Percentiles rank a stretch among this genome's conserved stretches.
phyloP scores from a whole-genome alignment of 2,113 vertebrate genomes.

The Rhineura floridana region DNA sequence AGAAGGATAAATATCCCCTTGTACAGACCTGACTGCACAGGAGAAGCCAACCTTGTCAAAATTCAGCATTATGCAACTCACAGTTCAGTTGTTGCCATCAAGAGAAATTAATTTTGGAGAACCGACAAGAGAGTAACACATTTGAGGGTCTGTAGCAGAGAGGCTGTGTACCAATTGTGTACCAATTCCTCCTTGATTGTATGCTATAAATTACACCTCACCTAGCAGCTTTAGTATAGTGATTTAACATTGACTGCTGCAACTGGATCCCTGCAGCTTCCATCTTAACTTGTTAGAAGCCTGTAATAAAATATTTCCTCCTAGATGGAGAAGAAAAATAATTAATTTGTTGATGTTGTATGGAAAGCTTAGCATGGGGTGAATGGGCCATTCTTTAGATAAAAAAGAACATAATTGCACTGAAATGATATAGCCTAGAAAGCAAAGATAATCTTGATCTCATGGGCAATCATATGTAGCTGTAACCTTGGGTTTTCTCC shows the following conservation, averaged over 20 bases:
- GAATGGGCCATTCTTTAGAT: background rate
- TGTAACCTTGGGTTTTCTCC: background rate
- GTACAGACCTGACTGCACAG: background rate
- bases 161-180: background rate
- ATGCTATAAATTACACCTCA: conserved; percentile 1
- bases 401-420: background rate
- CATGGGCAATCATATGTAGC: background rate
- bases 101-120: background rate
- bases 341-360: background rate
- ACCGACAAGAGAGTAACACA: background rate
- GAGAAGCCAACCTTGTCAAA: background rate
- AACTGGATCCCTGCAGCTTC: background rate
- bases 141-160: background rate
- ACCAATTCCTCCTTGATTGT: conserved; percentile 1
- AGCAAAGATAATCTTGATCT: background rate
- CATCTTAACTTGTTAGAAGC: background rate
- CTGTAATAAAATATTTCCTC: conserved; percentile 6
- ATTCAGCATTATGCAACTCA: background rate
- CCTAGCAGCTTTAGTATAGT: conserved; percentile 3
- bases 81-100: background rate
- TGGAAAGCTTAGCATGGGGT: background rate
- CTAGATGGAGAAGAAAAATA: background rate
- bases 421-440: background rate
- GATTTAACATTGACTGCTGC: background rate
- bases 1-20: background rate